phyloP scores from a whole-genome alignment of 2,888 invertebrate genomes.

The Nemurella pictetii region DNA sequence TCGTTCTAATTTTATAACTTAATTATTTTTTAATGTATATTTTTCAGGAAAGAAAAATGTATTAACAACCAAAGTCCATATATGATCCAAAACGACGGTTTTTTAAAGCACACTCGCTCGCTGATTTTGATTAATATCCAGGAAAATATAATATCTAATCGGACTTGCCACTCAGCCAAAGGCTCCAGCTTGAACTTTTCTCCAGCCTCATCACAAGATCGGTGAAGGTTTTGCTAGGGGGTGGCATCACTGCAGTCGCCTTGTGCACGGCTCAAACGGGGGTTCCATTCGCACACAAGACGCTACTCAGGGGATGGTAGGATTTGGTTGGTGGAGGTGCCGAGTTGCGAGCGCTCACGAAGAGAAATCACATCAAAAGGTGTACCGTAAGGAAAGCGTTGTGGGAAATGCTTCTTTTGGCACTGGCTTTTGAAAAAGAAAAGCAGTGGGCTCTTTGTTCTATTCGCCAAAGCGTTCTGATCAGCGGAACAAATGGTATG shows the following conservation, averaged over 20 bases:
- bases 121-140: not conserved
- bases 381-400: not conserved
- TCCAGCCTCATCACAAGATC: not conserved
- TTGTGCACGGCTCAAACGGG: not conserved
- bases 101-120: no score
- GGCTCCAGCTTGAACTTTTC: not conserved
- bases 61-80: not conserved
- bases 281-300: not conserved
- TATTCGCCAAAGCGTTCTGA: not conserved
- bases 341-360: not conserved
- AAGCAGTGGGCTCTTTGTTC: not conserved
- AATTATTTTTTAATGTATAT: not conserved
- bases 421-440: not conserved
- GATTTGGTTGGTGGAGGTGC: not conserved
- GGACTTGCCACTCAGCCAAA: not conserved
- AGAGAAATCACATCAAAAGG: no score
- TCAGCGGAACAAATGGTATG: not conserved
- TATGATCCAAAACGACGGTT: not conserved
- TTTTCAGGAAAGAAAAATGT: not conserved
- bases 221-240: not conserved
- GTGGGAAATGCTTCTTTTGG: not conserved
- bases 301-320: not conserved
- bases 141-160: not conserved
- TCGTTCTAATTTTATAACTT: not conserved
- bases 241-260: not conserved